Percentiles rank a stretch among this genome's conserved stretches.
These are phyloP conservation scores for Cinclus mexicanus DNA, from an alignment of 2,113 vertebrate genomes.

Conservation along the genomic window DNA sequence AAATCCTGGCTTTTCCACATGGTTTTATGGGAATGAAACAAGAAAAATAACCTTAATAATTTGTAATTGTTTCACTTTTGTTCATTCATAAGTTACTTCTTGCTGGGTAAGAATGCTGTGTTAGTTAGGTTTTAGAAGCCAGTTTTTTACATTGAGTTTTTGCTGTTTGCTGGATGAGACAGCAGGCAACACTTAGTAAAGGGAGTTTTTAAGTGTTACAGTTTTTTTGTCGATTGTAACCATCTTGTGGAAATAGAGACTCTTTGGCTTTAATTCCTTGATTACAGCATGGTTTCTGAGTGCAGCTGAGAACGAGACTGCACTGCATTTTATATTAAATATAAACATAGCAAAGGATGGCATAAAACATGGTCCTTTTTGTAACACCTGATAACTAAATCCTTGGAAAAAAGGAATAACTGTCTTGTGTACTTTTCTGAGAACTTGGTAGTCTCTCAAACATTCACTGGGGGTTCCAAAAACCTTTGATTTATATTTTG, in stretches of 20 bases:
- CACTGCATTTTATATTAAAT: neutral
- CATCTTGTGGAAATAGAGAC: neutral
- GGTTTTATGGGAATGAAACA: neutral
- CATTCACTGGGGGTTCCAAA: neutral
- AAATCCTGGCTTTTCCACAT: neutral
- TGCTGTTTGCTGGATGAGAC: neutral
- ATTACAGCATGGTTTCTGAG: neutral
- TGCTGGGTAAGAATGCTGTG: neutral
- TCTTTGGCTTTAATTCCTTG: neutral
- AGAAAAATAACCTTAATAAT: neutral
- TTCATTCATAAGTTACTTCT: neutral
- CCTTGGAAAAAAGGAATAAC: neutral
- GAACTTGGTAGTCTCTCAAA: neutral
- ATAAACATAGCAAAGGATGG: neutral
- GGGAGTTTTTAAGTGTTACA: neutral
- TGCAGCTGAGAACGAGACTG: neutral
- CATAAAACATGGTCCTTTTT: neutral
- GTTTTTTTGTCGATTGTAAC: neutral
- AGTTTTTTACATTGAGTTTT: neutral
- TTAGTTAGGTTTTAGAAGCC: neutral
- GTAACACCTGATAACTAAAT: neutral
- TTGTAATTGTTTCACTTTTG: neutral
- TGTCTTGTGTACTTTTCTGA: neutral
- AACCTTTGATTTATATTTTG: neutral
- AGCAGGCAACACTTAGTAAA: neutral